Evolutionary conservation across 2,797 vertebrate species (phyloP), one percentile per base, ranked within the genome.

Genomic region (Pelodytes ibericus): DNA sequence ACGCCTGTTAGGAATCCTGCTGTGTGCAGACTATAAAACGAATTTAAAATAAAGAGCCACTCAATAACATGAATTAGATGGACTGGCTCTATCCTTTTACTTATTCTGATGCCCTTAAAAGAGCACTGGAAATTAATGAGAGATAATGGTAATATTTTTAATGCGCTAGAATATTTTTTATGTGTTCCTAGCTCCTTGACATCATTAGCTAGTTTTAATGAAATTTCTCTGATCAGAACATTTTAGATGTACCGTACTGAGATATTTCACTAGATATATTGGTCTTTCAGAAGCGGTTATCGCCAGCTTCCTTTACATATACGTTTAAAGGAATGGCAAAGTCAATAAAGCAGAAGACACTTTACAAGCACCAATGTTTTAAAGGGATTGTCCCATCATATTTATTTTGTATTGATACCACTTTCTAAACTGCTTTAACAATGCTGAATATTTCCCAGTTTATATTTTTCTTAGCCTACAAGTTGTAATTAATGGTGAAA

Each of bases 131-230:
- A 41, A 57, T 16, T 30, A 76, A 76, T 76, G 2, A 18, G 26
- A 3, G 57, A 60, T 68, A 75, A 75, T 75, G 47, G 56, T 20
- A 36, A 49, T 67, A 31, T 49, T 60, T 60, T 51, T 53, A 36
- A 51, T 36, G 33, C 29, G 24, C 9, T 57, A 20, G 15, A 58
- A 24, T 27, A 13, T 8, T 25, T 18, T 39, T 56, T 44, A 31
- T 33, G 10, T 15, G 2, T 31, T 27, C 15, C n/a, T n/a, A 57
- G 44, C 53, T 13, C 57, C 3, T 1, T 57, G 13, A 57, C 20
- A 31, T 30, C 20, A 27, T 65, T 58, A 41, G 25, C 16, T 27
- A 65, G 51, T 26, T 53, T 53, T 53, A 53, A 53, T 53, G 49
- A 22, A 53, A 24, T 53, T 13, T 24, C 49, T 53, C 24, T 22